Base-by-base conservation (phyloP, 2,888 invertebrate genomes). In the Panopea generosa region DNA sequence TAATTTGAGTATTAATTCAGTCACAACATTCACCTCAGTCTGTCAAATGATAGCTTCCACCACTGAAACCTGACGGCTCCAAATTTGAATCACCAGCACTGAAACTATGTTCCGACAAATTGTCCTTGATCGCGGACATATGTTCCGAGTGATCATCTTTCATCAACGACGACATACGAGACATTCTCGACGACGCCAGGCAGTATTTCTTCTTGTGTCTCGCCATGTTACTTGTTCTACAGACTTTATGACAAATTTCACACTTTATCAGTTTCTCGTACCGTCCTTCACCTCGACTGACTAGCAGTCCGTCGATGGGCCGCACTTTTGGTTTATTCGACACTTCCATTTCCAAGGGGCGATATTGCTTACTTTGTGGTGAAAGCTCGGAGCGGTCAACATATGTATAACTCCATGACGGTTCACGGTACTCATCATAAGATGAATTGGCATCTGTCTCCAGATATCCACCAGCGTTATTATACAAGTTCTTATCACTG, bases 221-320 rank as follows among this genome's bases (percentile, higher is more conserved):
- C 1, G 80, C 65, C 80, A 80, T 80, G 55, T 80, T 80, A 33
- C 76, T 76, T 0, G 80, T 80, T 0, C 80, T 60, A 43, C 76
- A 80, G 1, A 80, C 67, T 29, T 80, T 76, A 0, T 70, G 62
- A 20, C 80, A 80, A 1, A 49, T 18, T 20, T 80, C 80, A 60
- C 80, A 80, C 22, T 69, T 72, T 20, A 80, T 72, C 16, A 80
- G 33, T 47, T 80, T 80, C 38, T 80, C 80, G 29, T 57, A 68
- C 2, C 80, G 61, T 29, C 76, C 76, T n/a, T 53, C 56, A n/a
- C 80, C 80, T 1, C 80, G 55, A 4, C 68, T 65, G n/a, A 80
- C 80, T 16, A 80, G 52, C n/a, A 76, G 3, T 0, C 76, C 76
- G 26, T 76, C 76, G n/a, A 71, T 52, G n/a, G 47, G 62, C 2